Evolutionary conservation across 2,113 vertebrate species (phyloP).

Genomic region (Oreotragus oreotragus): DNA sequence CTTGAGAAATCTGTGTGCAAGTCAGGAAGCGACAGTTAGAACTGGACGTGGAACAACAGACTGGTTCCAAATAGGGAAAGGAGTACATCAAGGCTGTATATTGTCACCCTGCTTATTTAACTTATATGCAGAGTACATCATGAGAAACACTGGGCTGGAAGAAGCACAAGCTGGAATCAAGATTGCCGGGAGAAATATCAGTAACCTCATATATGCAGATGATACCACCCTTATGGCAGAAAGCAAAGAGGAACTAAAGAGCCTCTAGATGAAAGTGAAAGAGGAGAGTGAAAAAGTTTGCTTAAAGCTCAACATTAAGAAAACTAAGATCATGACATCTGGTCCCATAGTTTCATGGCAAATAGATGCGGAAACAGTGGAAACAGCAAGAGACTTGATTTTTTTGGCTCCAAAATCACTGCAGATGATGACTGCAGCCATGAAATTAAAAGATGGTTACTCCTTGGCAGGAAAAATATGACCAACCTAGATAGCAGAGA

Average conservation of each 20-base stretch:
- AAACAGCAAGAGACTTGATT: background rate
- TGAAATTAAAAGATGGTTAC: background rate
- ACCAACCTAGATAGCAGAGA: background rate
- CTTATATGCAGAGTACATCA: background rate
- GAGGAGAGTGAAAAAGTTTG: too few species aligned
- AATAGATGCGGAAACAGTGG: background rate
- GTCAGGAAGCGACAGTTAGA: background rate
- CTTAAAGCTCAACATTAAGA: background rate
- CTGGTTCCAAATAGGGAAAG: background rate
- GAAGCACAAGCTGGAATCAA: background rate
- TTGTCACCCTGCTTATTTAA: background rate
- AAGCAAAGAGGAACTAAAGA: background rate
- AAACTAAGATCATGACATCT: background rate
- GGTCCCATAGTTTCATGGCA: background rate
- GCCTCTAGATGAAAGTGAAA: background rate
- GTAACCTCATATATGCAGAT: background rate
- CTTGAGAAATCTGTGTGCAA: background rate
- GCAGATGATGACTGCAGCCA: background rate
- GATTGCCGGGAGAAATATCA: too few species aligned
- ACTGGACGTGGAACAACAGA: background rate
- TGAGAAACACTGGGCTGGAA: background rate
- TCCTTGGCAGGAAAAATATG: background rate
- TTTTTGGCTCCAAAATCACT: background rate
- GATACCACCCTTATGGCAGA: background rate
- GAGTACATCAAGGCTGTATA: background rate